Conservation (phyloP, 1,140 invertebrate species). For the Acromyrmex heyeri region DNA sequence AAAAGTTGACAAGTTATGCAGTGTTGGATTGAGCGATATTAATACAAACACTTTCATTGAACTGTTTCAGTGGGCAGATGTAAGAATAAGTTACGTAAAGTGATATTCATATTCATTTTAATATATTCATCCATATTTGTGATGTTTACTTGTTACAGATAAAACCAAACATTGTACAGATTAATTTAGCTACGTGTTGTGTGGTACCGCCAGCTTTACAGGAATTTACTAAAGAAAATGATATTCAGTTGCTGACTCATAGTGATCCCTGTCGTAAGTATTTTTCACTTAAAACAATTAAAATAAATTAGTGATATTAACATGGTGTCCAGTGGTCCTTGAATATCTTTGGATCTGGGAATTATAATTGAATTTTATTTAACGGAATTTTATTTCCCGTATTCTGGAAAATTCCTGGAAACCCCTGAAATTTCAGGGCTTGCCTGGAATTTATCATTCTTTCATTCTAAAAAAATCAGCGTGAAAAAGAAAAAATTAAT, state of each 20-base stretch:
- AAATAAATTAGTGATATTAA: no score
- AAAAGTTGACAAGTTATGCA: slow-evolving; percentile 89
- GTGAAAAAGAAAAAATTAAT: no score
- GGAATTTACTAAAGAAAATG: slow-evolving; percentile 95
- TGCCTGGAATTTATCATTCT: no score
- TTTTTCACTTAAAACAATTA: not conserved
- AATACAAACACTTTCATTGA: slow-evolving; percentile 92
- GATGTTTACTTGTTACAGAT: slow-evolving; percentile 85
- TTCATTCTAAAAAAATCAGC: no score
- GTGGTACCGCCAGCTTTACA: slow-evolving; percentile 96
- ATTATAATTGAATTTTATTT: no score
- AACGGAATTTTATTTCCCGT: no score
- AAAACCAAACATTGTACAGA: slow-evolving; percentile 97
- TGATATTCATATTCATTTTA: slow-evolving; percentile 18
- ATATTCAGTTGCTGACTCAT: slow-evolving; percentile 97
- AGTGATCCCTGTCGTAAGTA: slow-evolving; percentile 95
- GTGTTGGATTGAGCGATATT: slow-evolving; percentile 96
- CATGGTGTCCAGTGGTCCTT: no score
- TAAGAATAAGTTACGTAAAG: slow-evolving; percentile 77
- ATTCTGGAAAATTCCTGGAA: no score
- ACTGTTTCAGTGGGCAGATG: slow-evolving; percentile 92
- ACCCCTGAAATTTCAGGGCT: no score
- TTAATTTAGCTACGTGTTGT: slow-evolving; percentile 98
- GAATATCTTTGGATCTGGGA: no score
- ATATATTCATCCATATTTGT: not conserved